A percentile compares a stretch with the other conserved stretches of the same genome.
Evolutionary conservation across 1,140 invertebrate genomes (phyloP).

Genomic region (Stenopsyche tienmushanensis): DNA sequence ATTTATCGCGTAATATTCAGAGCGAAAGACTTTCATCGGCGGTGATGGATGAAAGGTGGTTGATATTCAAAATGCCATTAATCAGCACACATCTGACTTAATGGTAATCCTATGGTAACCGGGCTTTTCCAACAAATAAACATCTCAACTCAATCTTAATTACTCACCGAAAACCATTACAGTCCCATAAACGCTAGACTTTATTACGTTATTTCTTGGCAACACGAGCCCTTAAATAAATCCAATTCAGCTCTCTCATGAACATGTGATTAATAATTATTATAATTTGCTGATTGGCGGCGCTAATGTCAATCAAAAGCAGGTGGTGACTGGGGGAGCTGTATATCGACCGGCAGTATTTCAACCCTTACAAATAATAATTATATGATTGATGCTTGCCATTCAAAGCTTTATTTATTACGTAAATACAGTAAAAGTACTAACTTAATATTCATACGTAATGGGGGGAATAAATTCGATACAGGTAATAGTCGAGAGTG

Average conservation of each 20-base stretch:
- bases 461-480: too few relatives aligned
- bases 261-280: not conserved
- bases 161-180: not conserved
- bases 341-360: too few relatives aligned
- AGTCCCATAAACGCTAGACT: not conserved
- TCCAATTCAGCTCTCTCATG: not conserved
- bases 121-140: not conserved
- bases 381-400: too few relatives aligned
- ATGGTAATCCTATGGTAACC: not conserved
- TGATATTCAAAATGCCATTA: not conserved
- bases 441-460: too few relatives aligned
- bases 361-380: too few relatives aligned
- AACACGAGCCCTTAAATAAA: not conserved
- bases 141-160: not conserved
- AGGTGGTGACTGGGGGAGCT: too few relatives aligned
- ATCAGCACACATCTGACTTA: not conserved
- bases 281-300: not conserved
- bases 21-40: not conserved
- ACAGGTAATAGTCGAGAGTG: too few relatives aligned
- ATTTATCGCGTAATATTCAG: not conserved
- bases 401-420: too few relatives aligned
- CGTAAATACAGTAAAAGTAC: too few relatives aligned
- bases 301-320: not conserved
- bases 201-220: not conserved
- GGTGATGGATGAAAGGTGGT: not conserved